A percentile compares a stretch with the other conserved stretches of the same genome.
Evolutionary conservation across 2,113 vertebrate genomes (phyloP).

Genomic region (Colaptes auratus): DNA sequence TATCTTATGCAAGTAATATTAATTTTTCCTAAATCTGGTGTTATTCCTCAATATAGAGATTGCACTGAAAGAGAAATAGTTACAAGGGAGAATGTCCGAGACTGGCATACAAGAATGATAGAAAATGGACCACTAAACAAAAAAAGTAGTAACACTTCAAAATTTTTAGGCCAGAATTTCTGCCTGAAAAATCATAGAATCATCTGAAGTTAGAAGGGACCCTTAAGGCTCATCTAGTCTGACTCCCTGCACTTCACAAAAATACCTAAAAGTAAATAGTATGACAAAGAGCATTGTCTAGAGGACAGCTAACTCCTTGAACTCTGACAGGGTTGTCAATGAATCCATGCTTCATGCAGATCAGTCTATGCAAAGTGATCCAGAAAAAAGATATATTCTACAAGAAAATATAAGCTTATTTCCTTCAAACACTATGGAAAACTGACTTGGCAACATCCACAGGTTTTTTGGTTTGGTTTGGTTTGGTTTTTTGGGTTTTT

Average conservation of each 20-base stretch:
- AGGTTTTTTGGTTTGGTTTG: too few species aligned
- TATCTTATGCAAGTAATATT: background rate
- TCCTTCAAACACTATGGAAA: background rate
- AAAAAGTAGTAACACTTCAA: background rate
- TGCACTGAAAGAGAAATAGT: background rate
- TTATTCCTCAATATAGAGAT: background rate
- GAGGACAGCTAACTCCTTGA: background rate
- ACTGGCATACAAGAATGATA: background rate
- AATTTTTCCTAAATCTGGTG: background rate
- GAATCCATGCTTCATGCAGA: background rate
- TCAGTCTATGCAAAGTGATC: background rate
- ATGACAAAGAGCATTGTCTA: background rate
- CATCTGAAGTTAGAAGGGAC: background rate
- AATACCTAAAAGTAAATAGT: background rate
- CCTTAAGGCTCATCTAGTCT: background rate
- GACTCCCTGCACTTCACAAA: background rate
- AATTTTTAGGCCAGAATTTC: background rate
- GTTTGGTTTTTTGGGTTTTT: too few species aligned
- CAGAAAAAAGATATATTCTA: rapidly evolving
- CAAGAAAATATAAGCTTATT: background rate
- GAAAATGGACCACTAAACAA: background rate
- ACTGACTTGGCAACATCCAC: background rate
- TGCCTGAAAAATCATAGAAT: background rate
- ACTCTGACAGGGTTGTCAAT: background rate
- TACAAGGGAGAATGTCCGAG: background rate